Evolutionary conservation across 2,888 invertebrate genomes (phyloP).

Genomic region (Drosophila suboccidentalis): DNA sequence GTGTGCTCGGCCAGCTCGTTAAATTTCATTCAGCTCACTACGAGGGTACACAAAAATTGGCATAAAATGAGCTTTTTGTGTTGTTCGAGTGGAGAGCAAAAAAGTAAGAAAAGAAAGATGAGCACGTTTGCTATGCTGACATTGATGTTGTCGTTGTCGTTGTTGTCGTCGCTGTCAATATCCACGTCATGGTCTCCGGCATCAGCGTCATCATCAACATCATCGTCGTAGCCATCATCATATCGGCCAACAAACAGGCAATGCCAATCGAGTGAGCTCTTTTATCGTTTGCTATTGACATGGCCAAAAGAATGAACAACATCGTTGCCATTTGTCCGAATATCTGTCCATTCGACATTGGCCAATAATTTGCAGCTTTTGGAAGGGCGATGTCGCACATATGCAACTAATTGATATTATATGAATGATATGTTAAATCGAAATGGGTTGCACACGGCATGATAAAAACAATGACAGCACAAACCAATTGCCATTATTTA

Average conservation of each 20-base stretch:
- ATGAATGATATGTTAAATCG: slow-evolving; percentile 77
- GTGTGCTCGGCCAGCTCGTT: slow-evolving; percentile 49
- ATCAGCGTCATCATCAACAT: slow-evolving; percentile 30
- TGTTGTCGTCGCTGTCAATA: slow-evolving; percentile 37
- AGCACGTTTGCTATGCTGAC: slow-evolving; percentile 51
- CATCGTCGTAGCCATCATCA: slow-evolving; percentile 24
- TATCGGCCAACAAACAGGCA: slow-evolving; percentile 59
- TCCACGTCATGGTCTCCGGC: slow-evolving; percentile 33
- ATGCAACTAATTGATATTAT: slow-evolving; percentile 80
- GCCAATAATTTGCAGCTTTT: slow-evolving; percentile 67
- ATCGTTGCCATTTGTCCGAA: slow-evolving; percentile 36
- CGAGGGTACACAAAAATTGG: slow-evolving; percentile 64
- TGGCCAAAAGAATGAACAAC: slow-evolving; percentile 47
- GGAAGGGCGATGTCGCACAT: slow-evolving; percentile 49
- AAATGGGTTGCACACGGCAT: slow-evolving; percentile 58
- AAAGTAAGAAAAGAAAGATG: slow-evolving; percentile 12
- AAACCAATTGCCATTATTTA: slow-evolving; percentile 61
- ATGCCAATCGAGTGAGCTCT: slow-evolving; percentile 66
- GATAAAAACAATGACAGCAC: slow-evolving; percentile 42
- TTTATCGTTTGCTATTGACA: slow-evolving; percentile 62
- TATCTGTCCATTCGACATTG: slow-evolving; percentile 43
- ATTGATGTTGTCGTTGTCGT: slow-evolving; percentile 64
- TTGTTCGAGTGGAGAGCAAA: slow-evolving; percentile 13
- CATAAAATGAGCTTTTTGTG: slow-evolving; percentile 76
- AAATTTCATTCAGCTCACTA: slow-evolving; percentile 64